phyloP scores from a whole-genome alignment of 2,888 invertebrate genomes.

The Nomada lathburiana region DNA sequence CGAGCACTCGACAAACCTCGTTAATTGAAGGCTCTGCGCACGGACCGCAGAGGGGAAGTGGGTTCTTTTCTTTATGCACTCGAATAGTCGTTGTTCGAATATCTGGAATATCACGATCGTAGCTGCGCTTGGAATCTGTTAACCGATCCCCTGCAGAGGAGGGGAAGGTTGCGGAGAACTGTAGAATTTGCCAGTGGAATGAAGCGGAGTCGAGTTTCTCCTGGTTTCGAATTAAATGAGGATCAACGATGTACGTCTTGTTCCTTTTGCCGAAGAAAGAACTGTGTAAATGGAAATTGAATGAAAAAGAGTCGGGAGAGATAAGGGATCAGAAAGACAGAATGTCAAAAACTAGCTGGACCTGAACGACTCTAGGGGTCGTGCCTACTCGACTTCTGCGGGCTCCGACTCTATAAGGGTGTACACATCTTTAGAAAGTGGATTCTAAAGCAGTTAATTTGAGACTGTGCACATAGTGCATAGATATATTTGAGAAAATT shows the following conservation, averaged over 20 bases:
- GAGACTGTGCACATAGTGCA: too few species aligned
- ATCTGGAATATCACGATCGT: constrained; percentile 44
- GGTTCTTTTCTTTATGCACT: neutral
- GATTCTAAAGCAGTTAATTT: too few species aligned
- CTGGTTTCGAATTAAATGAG: neutral
- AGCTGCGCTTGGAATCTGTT: constrained; percentile 37
- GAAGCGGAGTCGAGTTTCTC: neutral
- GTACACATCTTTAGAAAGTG: too few species aligned
- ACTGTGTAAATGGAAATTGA: neutral
- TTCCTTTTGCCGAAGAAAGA: neutral
- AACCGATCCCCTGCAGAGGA: neutral
- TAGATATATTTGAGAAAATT: too few species aligned
- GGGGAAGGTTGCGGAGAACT: neutral
- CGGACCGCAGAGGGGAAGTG: constrained; percentile 13
- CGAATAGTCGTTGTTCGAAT: constrained; percentile 41
- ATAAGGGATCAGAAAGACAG: too few species aligned
- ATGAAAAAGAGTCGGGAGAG: neutral
- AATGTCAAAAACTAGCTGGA: too few species aligned
- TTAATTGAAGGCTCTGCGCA: constrained; percentile 60
- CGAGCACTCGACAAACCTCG: constrained; percentile 29
- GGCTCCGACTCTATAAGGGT: too few species aligned
- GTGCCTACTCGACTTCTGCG: too few species aligned
- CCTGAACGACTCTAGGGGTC: too few species aligned
- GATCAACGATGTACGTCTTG: neutral
- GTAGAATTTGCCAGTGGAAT: neutral